Percentiles rank a stretch among this genome's conserved stretches.
These are phyloP conservation scores for Meiosimyza decipiens DNA, from an alignment of 2,888 invertebrate species.

Conservation along the genomic window DNA sequence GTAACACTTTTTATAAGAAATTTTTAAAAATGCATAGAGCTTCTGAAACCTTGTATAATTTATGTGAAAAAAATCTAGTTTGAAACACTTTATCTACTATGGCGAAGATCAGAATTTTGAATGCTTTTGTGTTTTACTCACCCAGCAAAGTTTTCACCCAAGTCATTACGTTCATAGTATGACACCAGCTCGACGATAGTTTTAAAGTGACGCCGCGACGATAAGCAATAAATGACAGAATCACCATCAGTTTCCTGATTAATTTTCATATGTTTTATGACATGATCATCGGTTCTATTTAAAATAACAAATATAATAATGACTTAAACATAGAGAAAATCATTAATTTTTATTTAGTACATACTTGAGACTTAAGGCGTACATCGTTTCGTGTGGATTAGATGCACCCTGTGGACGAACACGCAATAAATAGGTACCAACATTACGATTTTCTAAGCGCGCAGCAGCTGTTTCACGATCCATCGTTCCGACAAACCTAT, in stretches of 20 bases:
- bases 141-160: slow-evolving; percentile 93
- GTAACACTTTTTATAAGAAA: too few relatives aligned
- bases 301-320: slow-evolving; percentile 1
- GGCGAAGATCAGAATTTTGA: neutral
- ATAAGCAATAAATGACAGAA: slow-evolving; percentile 82
- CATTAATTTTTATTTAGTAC: slow-evolving; percentile 48
- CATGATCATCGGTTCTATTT: slow-evolving; percentile 84
- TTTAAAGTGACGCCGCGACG: slow-evolving; percentile 90
- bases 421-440: slow-evolving; percentile 88
- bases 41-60: too few relatives aligned
- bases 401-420: slow-evolving; percentile 78
- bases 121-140: slow-evolving; percentile 60
- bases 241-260: slow-evolving; percentile 80
- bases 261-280: slow-evolving; percentile 89
- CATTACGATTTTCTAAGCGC: slow-evolving; percentile 79
- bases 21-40: too few relatives aligned
- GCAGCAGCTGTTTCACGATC: slow-evolving; percentile 81
- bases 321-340: neutral
- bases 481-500: slow-evolving; percentile 84
- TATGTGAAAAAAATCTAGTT: too few relatives aligned
- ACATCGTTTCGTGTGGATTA: slow-evolving; percentile 77
- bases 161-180: slow-evolving; percentile 90
- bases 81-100: neutral
- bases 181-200: slow-evolving; percentile 92
- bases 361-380: slow-evolving; percentile 87